These are phyloP conservation scores for Aleiodes sp. DNA, from an alignment of 1,140 invertebrate genomes.

Conservation along the genomic window DNA sequence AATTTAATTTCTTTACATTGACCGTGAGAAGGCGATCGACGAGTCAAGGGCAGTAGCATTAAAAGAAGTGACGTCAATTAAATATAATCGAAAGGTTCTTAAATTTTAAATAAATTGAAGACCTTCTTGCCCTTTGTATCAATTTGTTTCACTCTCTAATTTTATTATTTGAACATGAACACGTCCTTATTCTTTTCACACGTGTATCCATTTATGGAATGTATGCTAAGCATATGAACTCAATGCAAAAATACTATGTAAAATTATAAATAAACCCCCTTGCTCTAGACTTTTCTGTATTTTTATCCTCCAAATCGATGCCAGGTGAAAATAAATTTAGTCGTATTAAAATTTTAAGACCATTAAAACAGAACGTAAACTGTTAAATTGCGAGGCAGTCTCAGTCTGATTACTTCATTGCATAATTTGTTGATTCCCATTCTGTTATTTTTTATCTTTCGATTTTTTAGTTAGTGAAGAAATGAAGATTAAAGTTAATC, in stretches of 20 bases:
- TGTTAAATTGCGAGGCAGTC: background rate
- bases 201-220: too few species aligned
- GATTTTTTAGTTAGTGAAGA: too few species aligned
- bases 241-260: background rate
- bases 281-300: background rate
- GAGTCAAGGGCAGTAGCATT: background rate
- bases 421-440: too few species aligned
- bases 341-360: background rate
- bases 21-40: background rate
- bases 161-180: too few species aligned
- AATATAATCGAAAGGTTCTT: too few species aligned
- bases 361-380: background rate
- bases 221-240: background rate
- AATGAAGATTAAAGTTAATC: too few species aligned
- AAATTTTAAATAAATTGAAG: too few species aligned
- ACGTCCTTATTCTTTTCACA: too few species aligned
- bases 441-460: too few species aligned
- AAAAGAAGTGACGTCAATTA: too few species aligned
- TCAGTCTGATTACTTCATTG: background rate
- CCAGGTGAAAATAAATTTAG: background rate
- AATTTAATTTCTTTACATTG: background rate
- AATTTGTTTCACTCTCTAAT: too few species aligned
- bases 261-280: background rate
- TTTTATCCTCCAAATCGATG: background rate
- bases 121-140: too few species aligned